Evolutionary conservation across 2,797 vertebrate species (phyloP).

Genomic region (Enteromius fasciolatus): DNA sequence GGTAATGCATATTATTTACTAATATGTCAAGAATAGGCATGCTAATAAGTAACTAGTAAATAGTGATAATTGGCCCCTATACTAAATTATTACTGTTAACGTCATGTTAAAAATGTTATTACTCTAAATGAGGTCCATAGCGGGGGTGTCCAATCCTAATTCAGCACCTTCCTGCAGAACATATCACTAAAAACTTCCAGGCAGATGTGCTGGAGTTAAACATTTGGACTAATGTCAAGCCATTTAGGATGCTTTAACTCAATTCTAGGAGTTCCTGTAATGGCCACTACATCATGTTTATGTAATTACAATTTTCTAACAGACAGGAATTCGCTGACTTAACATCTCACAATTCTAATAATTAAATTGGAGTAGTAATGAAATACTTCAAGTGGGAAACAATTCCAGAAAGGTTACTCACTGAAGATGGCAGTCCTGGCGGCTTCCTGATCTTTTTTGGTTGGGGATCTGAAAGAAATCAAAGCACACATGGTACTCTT

Average conservation of each 20-base stretch:
- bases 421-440: constrained; percentile 96
- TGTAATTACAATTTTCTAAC: neutral
- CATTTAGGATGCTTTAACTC: neutral
- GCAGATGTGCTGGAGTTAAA: constrained; percentile 5
- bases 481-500: neutral
- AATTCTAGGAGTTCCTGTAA: neutral
- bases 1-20: neutral
- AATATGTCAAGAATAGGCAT: neutral
- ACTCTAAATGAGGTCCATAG: neutral
- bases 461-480: constrained; percentile 81
- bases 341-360: neutral
- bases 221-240: neutral
- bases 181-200: neutral
- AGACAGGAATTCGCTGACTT: neutral
- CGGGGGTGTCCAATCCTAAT: neutral
- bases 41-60: neutral
- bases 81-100: neutral
- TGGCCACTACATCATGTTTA: neutral
- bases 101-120: neutral
- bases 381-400: constrained; percentile 67
- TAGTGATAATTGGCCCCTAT: neutral
- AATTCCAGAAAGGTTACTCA: constrained; percentile 72
- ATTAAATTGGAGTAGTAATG: neutral
- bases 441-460: constrained; percentile 99
- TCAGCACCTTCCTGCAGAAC: neutral